These are phyloP conservation scores for Crematogaster levior DNA, from an alignment of 2,888 invertebrate species.

Conservation along the genomic window DNA sequence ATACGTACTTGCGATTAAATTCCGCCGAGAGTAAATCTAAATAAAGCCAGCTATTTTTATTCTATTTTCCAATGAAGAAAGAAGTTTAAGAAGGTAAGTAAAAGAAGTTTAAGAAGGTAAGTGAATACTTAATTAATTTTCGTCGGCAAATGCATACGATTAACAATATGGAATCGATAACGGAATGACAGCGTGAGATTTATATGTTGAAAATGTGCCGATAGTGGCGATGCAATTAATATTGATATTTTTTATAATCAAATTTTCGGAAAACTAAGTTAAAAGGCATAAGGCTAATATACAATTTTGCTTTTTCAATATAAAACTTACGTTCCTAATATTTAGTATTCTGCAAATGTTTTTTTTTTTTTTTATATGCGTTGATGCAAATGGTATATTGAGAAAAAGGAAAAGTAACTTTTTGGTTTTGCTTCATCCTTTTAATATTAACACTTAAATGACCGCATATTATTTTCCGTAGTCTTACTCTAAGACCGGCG, in stretches of 20 bases:
- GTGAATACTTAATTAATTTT: conserved; percentile 26
- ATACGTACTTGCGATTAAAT: conserved; percentile 6
- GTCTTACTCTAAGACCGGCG: no score
- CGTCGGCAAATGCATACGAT: not conserved
- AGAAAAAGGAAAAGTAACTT: not conserved
- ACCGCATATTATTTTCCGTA: no score
- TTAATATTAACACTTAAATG: no score
- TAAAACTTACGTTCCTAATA: not conserved
- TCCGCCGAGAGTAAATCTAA: not conserved
- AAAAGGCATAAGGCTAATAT: not conserved
- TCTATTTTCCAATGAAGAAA: not conserved
- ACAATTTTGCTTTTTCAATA: not conserved
- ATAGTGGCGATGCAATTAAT: not conserved
- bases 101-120: no score
- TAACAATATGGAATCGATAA: not conserved
- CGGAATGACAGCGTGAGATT: not conserved
- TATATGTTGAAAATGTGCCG: not conserved
- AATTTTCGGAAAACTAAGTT: conserved; percentile 1
- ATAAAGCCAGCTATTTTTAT: not conserved
- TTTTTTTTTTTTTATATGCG: not conserved
- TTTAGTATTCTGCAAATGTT: not conserved
- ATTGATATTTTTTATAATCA: not conserved
- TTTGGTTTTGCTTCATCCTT: not conserved
- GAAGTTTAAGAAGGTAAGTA: no score
- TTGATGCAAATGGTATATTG: not conserved